A percentile compares a stretch with the other conserved stretches of the same genome.
phyloP scores from a whole-genome alignment of 2,888 invertebrate species.

The Acanthosepion esculentum region DNA sequence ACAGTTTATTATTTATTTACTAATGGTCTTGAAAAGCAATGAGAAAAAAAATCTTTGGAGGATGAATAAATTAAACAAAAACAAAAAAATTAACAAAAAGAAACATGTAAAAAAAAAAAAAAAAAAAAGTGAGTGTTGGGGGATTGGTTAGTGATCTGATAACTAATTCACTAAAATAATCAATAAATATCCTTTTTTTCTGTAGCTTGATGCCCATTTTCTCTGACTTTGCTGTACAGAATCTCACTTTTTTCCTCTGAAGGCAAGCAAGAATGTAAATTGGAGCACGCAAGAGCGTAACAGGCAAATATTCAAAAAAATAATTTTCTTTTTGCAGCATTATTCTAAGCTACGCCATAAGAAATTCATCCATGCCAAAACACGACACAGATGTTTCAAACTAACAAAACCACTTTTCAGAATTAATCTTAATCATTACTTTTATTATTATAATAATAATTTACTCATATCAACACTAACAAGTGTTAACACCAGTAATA shows the following conservation, averaged over 20 bases:
- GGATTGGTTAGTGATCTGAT: background rate
- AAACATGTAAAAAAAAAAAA: too few species aligned
- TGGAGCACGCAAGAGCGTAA: background rate
- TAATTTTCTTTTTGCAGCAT: background rate
- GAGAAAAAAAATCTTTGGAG: background rate
- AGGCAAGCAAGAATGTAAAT: constrained; percentile 5
- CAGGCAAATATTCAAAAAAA: background rate
- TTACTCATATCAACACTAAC: too few species aligned
- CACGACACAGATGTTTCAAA: background rate
- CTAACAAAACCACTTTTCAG: too few species aligned
- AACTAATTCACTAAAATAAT: background rate
- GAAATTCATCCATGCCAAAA: background rate
- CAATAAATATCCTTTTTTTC: background rate
- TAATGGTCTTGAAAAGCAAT: background rate
- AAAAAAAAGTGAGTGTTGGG: too few species aligned
- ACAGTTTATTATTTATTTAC: background rate
- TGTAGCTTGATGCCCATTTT: background rate
- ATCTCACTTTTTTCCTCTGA: background rate
- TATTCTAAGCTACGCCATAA: background rate
- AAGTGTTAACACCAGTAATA: too few species aligned
- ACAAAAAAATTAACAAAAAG: background rate
- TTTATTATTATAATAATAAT: too few species aligned
- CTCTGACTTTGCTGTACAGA: background rate
- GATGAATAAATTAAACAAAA: background rate
- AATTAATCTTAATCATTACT: too few species aligned